Percentiles rank a stretch among this genome's conserved stretches.
Evolutionary conservation across 2,888 invertebrate species (phyloP).

Genomic region (Drosophila bunnanda): DNA sequence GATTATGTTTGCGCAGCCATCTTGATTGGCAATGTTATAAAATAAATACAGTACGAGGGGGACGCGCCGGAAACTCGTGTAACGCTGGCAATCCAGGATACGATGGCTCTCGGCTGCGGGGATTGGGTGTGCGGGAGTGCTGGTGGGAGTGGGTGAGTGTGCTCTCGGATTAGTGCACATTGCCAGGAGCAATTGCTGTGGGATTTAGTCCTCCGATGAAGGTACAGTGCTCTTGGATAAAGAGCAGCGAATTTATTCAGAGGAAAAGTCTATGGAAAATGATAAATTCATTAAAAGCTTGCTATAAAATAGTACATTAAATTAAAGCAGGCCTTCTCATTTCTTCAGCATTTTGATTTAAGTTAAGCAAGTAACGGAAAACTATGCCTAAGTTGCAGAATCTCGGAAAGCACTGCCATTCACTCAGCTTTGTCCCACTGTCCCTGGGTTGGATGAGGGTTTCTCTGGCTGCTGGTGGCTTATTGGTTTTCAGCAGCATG

Average conservation of each 20-base stretch:
- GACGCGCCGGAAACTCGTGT: slow-evolving; percentile 63
- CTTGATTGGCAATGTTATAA: slow-evolving; percentile 85
- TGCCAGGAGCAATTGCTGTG: slow-evolving; percentile 78
- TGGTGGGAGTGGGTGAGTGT: slow-evolving; percentile 13
- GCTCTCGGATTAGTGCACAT: slow-evolving; percentile 71
- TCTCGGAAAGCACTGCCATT: too few species aligned
- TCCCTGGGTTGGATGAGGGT: slow-evolving; percentile 18
- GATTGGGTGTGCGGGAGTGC: slow-evolving; percentile 6
- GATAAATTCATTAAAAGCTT: too few species aligned
- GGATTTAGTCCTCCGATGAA: slow-evolving; percentile 65
- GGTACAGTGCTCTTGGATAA: slow-evolving; percentile 12
- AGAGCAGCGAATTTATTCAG: neutral
- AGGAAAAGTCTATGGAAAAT: too few species aligned
- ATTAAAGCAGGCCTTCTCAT: neutral
- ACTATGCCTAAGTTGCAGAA: too few species aligned
- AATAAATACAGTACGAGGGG: slow-evolving; percentile 83
- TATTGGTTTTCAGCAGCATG: slow-evolving; percentile 73
- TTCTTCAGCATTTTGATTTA: neutral
- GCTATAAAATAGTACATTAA: neutral
- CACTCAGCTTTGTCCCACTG: slow-evolving; percentile 8
- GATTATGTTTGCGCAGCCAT: slow-evolving; percentile 85
- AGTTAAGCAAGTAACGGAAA: too few species aligned
- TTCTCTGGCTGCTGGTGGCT: slow-evolving; percentile 67
- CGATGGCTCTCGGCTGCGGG: slow-evolving; percentile 34
- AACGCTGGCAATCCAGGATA: slow-evolving; percentile 42